phyloP scores from a whole-genome alignment of 2,113 vertebrate species.

The Colius striatus region DNA sequence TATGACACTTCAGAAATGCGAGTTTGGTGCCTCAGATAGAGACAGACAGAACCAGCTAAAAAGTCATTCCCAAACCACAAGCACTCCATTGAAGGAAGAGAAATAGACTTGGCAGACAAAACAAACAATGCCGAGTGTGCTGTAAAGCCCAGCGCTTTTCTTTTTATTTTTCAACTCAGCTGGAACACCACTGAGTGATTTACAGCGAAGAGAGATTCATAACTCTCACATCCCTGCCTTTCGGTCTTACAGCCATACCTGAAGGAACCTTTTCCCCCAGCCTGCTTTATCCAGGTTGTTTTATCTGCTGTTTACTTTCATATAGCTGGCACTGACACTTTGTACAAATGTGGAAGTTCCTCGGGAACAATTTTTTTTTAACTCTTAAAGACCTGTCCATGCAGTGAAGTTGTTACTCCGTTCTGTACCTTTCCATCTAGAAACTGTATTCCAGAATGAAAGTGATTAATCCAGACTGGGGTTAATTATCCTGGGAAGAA shows the following conservation, averaged over 20 bases:
- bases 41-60: neutral
- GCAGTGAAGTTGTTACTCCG: neutral
- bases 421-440: neutral
- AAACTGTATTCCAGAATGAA: neutral
- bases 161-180: conserved; percentile 23
- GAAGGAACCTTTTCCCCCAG: neutral
- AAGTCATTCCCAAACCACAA: neutral
- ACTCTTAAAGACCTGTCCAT: neutral
- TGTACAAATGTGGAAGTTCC: neutral
- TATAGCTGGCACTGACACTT: neutral
- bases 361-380: neutral
- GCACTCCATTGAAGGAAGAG: neutral
- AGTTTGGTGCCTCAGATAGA: conserved; percentile 3
- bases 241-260: neutral
- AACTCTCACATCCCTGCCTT: neutral
- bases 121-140: neutral
- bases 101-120: conserved; percentile 9
- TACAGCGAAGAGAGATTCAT: neutral
- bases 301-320: conserved; percentile 16
- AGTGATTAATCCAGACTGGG: neutral
- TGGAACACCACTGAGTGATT: conserved; percentile 7
- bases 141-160: neutral
- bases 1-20: neutral
- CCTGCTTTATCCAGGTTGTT: neutral
- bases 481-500: neutral